Evolutionary conservation across 2,888 invertebrate species (phyloP), one percentile per base, ranked within the genome.

Genomic region (Dryobotodes eremita): DNA sequence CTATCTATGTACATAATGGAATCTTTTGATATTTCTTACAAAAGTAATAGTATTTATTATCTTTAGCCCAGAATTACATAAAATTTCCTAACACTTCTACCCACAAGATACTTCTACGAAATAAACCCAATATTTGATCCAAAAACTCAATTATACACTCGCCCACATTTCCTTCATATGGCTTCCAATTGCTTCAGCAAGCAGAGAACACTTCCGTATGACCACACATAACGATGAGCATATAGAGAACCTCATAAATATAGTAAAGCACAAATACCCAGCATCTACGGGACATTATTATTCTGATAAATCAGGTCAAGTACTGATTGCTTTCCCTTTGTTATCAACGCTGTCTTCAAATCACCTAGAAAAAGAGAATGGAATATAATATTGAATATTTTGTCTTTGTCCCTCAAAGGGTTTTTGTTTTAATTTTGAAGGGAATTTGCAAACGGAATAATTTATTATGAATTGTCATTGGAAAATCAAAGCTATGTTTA

Each of bases 221-320:
- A 57, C 65, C 23, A 66, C 66, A 64, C 6, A 71, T 57, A 68
- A 36, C 48, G 26, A 31, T 55, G 42, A 55, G 48, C 62, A 71
- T 80, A 75, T 55, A 75, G 26, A 80, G 20, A 62, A 26, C 31
- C 61, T 80, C 59, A 87, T 87, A 64, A 73, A 87, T 84, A 72
- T 62, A 78, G 71, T 61, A 68, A 74, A 50, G 59, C 10, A 65
- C 48, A 66, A 87, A 70, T 42, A 57, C 53, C 0, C 13, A 46
- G 13, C 13, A 64, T 15, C 62, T 10, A 42, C 46, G 5, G 50
- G 50, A 74, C 20, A 80, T 68, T 42, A 76, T 82, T 84, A 78
- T 84, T 82, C 77, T 48, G 82, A 81, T 75, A 57, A 84, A 84
- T 79, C 74, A 55, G 86, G 88, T 86, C 84, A 89, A 86, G 84